Evolutionary conservation across 1,140 invertebrate species (phyloP).

Genomic region (Drosophila tsacasi): DNA sequence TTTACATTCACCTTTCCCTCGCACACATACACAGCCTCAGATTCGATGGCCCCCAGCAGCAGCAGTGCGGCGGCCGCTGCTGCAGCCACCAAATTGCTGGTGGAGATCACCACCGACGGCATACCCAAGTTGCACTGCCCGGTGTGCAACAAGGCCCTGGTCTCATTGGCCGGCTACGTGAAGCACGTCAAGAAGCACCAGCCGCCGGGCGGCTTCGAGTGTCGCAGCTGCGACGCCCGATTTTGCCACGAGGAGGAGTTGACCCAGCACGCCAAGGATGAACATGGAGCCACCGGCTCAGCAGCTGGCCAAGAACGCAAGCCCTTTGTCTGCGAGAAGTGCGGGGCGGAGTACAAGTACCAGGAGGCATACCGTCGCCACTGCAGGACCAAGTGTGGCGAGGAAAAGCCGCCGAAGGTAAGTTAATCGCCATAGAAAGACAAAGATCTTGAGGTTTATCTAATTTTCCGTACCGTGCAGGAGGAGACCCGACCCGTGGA

Average conservation of each 20-base stretch:
- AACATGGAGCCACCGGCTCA: conserved; percentile 33
- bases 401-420: conserved; percentile 38
- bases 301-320: conserved; percentile 43
- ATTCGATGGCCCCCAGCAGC: conserved; percentile 47
- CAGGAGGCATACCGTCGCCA: conserved; percentile 74
- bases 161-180: conserved; percentile 77
- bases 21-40: conserved; percentile 25
- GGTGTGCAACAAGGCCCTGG: conserved; percentile 75
- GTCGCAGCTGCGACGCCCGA: conserved; percentile 66
- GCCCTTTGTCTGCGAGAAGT: conserved; percentile 75
- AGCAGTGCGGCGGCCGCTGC: conserved; percentile 36
- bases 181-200: conserved; percentile 84
- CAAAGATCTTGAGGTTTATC: accelerated
- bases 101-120: conserved; percentile 78
- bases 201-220: conserved; percentile 78
- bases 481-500: conserved; percentile 79
- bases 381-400: conserved; percentile 81
- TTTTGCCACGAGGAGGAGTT: conserved; percentile 70
- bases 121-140: conserved; percentile 80
- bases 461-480: background rate
- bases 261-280: conserved; percentile 66
- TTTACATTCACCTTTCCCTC: conserved; percentile 34
- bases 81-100: conserved; percentile 64
- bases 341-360: conserved; percentile 82
- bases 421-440: background rate